Percentiles rank a stretch among this genome's conserved stretches.
phyloP scores from a whole-genome alignment of 2,797 vertebrate genomes.

The Halcyon leucocephala region DNA sequence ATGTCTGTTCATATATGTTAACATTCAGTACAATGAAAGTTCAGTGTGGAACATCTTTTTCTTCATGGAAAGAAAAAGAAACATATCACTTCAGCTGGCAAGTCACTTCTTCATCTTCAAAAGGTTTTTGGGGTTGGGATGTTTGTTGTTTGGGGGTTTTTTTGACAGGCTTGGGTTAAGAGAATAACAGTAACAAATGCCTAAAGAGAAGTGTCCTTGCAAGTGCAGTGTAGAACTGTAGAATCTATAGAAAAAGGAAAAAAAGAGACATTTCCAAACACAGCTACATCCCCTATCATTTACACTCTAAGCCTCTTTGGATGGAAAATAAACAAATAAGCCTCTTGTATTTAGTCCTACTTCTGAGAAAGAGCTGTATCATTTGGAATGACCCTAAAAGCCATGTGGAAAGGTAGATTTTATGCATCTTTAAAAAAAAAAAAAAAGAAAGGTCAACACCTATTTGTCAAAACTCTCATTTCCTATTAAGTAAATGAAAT shows the following conservation, averaged over 20 bases:
- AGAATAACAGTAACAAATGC: constrained; percentile 22
- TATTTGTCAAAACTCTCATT: constrained; percentile 67
- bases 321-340: background rate
- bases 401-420: background rate
- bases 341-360: background rate
- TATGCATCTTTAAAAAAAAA: background rate
- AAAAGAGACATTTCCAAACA: constrained; percentile 44
- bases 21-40: constrained; percentile 44
- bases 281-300: background rate
- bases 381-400: background rate
- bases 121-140: background rate
- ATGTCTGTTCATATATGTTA: constrained; percentile 39
- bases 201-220: background rate
- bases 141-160: background rate
- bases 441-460: background rate
- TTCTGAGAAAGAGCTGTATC: background rate
- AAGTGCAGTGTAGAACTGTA: background rate
- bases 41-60: constrained; percentile 33
- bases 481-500: constrained; percentile 69
- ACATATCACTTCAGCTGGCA: background rate
- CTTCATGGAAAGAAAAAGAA: constrained; percentile 20
- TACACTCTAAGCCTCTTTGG: background rate
- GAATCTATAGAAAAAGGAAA: background rate
- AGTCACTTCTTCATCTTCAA: constrained; percentile 19
- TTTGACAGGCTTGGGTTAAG: constrained; percentile 27